A percentile compares a stretch with the other conserved stretches of the same genome.
Evolutionary conservation across 2,113 vertebrate genomes (phyloP).

Genomic region (Lepisosteus osseus): DNA sequence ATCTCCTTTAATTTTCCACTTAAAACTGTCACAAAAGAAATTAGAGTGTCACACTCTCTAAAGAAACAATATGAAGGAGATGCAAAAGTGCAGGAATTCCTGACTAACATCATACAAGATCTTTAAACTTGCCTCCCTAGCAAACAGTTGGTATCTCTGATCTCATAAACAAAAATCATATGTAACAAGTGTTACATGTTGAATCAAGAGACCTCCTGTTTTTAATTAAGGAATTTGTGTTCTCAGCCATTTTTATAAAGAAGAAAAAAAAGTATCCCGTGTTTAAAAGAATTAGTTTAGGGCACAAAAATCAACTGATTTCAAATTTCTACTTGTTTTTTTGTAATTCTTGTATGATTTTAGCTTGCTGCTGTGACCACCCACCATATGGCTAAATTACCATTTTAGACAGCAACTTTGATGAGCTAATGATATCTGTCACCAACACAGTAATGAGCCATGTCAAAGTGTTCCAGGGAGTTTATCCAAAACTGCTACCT

Average conservation of each 20-base stretch:
- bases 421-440: conserved; percentile 24
- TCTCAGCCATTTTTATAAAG: no score
- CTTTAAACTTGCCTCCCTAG: no score
- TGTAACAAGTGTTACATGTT: no score
- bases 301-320: conserved; percentile 12
- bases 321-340: conserved; percentile 17
- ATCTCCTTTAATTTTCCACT: neutral
- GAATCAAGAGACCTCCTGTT: no score
- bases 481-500: neutral
- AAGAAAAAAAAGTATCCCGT: no score
- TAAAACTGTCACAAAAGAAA: neutral
- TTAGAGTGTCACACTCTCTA: no score
- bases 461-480: conserved; percentile 4
- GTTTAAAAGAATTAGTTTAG: neutral
- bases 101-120: no score
- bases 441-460: conserved; percentile 19
- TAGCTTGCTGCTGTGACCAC: neutral
- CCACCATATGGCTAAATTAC: conserved; percentile 28
- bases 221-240: no score
- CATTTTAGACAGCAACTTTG: conserved; percentile 25
- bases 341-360: neutral
- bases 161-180: no score
- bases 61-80: no score
- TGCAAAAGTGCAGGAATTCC: no score
- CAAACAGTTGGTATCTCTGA: no score